phyloP scores from a whole-genome alignment of 2,888 invertebrate species.

The Leptodirus hochenwartii region DNA sequence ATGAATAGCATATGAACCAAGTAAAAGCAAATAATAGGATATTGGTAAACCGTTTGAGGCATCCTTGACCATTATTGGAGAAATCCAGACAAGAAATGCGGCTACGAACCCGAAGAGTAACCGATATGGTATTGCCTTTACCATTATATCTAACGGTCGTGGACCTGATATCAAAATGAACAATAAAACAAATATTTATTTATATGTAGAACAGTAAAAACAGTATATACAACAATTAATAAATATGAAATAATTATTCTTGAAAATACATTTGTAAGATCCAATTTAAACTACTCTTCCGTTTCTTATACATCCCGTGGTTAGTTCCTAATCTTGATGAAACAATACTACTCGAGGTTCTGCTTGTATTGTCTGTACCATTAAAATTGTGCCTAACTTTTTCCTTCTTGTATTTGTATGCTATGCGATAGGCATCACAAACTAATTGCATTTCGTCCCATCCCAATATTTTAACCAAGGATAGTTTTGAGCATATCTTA shows the following conservation, averaged over 20 bases:
- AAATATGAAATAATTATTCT: too few species aligned
- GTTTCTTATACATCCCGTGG: too few species aligned
- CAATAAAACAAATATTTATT: background rate
- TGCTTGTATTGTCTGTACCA: too few species aligned
- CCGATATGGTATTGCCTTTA: constrained; percentile 78
- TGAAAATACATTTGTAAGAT: too few species aligned
- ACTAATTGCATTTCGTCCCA: too few species aligned
- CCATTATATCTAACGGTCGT: constrained; percentile 71
- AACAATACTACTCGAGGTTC: too few species aligned
- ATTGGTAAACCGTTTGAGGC: constrained; percentile 41
- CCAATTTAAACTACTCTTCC: too few species aligned
- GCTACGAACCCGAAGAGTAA: constrained; percentile 71
- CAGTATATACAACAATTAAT: too few species aligned
- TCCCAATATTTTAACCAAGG: constrained; percentile 4
- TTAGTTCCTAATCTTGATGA: too few species aligned
- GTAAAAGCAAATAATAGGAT: constrained; percentile 58
- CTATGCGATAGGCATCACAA: too few species aligned
- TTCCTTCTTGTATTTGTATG: too few species aligned
- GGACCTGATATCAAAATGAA: constrained; percentile 58
- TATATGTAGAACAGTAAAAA: background rate
- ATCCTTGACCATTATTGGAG: constrained; percentile 51
- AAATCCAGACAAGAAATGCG: constrained; percentile 67
- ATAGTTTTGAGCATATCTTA: constrained; percentile 14
- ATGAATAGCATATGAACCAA: constrained; percentile 72
- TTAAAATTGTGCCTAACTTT: too few species aligned